Conservation (phyloP, 2,888 invertebrate species). For the Napeogenes inachia region DNA sequence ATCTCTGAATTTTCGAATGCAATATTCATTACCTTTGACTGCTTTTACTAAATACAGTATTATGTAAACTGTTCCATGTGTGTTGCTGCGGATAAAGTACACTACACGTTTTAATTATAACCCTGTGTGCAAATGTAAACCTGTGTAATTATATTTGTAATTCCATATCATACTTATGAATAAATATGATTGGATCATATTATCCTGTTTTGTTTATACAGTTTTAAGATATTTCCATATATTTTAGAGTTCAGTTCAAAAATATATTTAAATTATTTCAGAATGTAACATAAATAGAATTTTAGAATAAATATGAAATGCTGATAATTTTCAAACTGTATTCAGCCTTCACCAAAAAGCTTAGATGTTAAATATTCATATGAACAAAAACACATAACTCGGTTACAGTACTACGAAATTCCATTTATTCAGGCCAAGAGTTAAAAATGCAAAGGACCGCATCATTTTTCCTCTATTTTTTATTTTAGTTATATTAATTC, state of each 20-base stretch:
- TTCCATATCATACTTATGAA: no score
- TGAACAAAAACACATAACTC: slow-evolving; percentile 1
- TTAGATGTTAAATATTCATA: slow-evolving; percentile 4
- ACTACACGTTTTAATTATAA: slow-evolving; percentile 2
- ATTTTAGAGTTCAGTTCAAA: background rate
- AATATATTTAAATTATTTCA: background rate
- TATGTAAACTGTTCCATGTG: slow-evolving; percentile 11
- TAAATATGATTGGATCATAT: no score
- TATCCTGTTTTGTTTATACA: no score
- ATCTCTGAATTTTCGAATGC: slow-evolving; percentile 17
- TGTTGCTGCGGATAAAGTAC: background rate
- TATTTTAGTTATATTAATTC: slow-evolving; percentile 2
- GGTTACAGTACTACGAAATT: slow-evolving; percentile 2
- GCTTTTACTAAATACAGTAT: slow-evolving; percentile 15
- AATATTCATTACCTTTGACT: slow-evolving; percentile 27
- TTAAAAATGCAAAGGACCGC: slow-evolving; percentile 3
- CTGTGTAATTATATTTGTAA: no score
- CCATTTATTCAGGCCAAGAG: background rate
- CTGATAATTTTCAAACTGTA: background rate
- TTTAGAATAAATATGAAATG: no score
- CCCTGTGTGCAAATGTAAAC: background rate
- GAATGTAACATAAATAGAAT: no score
- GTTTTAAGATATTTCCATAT: no score
- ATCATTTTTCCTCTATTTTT: slow-evolving; percentile 2
- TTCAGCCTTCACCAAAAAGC: background rate